These are phyloP conservation scores for Calliopum simillimum DNA, from an alignment of 2,888 invertebrate genomes.

Conservation along the genomic window DNA sequence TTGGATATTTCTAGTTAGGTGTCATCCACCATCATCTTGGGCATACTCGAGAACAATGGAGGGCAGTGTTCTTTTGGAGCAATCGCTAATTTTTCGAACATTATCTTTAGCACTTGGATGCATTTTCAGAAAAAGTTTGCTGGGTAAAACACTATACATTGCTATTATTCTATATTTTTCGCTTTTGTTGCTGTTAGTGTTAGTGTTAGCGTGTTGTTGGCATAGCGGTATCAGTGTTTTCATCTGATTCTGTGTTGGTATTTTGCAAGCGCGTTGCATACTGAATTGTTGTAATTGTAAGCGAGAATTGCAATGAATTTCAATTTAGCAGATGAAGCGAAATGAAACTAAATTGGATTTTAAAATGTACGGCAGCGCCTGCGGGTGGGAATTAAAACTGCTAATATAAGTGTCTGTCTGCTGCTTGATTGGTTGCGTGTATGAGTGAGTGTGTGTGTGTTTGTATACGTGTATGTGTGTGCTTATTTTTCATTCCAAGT, in stretches of 20 bases:
- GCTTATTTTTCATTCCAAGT: neutral
- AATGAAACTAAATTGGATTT: conserved; percentile 31
- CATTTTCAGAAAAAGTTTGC: no score
- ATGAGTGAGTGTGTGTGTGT: neutral
- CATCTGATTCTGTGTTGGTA: neutral
- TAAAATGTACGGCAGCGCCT: conserved; percentile 18
- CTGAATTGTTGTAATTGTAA: neutral
- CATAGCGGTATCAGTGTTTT: neutral
- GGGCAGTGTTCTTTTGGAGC: no score
- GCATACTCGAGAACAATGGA: no score
- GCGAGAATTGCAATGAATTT: conserved; percentile 33
- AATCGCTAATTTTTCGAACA: no score
- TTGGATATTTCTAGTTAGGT: no score
- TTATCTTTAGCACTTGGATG: no score
- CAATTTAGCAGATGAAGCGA: conserved; percentile 22
- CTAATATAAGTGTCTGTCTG: neutral
- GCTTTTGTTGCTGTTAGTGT: no score
- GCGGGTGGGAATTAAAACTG: neutral
- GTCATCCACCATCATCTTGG: no score
- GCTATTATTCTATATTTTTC: no score
- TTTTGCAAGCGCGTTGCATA: neutral
- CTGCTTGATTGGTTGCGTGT: neutral
- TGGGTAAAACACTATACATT: no score
- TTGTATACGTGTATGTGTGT: neutral
- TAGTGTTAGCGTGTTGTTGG: no score